Conservation (phyloP, 2,113 vertebrate species). For the Poeciliopsis turrubarensis region DNA sequence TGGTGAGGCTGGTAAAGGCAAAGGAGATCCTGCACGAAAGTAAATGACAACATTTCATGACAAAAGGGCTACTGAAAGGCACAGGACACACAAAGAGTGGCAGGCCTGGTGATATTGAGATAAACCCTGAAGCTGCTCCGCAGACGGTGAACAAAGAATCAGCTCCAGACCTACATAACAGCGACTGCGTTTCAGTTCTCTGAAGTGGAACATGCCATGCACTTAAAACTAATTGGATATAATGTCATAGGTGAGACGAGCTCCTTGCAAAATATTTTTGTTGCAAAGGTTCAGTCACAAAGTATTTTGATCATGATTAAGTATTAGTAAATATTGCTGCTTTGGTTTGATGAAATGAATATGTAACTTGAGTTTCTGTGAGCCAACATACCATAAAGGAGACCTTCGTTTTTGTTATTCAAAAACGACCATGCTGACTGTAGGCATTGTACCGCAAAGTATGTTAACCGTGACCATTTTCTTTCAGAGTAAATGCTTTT, state of each 20-base stretch:
- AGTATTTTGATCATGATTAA: background rate
- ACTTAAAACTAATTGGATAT: slow-evolving; percentile 10
- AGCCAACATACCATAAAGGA: too few relatives aligned
- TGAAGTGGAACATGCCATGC: background rate
- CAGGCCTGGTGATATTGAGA: slow-evolving; percentile 17
- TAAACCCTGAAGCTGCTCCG: slow-evolving; percentile 33
- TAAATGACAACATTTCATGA: slow-evolving; percentile 63
- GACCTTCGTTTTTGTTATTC: too few relatives aligned
- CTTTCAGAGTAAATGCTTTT: background rate
- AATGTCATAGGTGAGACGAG: background rate
- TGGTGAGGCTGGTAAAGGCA: slow-evolving; percentile 34
- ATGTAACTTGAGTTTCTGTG: too few relatives aligned
- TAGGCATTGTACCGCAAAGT: background rate
- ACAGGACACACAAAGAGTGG: slow-evolving; percentile 35
- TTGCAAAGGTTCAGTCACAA: background rate
- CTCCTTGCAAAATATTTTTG: too few relatives aligned
- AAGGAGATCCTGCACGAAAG: slow-evolving; percentile 41
- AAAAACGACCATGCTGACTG: too few relatives aligned
- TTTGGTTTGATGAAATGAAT: background rate
- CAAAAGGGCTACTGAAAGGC: slow-evolving; percentile 55
- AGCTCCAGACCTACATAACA: slow-evolving; percentile 11
- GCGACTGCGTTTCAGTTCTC: slow-evolving; percentile 9
- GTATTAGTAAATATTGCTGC: background rate
- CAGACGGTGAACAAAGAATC: slow-evolving; percentile 37
- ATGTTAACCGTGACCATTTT: background rate